A percentile compares a stretch with the other conserved stretches of the same genome.
Evolutionary conservation across 1,140 invertebrate species (phyloP).

Genomic region (fruit fly (Drosophila melanogaster)): Release_6_plus_ISO1_MT NT_037436.4:20183001-20183500

Average conservation of each 20-base stretch:
- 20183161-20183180: slow-evolving; percentile 47
- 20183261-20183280: slow-evolving; percentile 13
- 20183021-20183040: slow-evolving; percentile 70
- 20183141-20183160: slow-evolving; percentile 50
- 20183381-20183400: slow-evolving; percentile 61
- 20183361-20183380: slow-evolving; percentile 51
- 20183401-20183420: slow-evolving; percentile 7
- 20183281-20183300: slow-evolving; percentile 7
- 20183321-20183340: slow-evolving; percentile 45
- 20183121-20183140: slow-evolving; percentile 64
- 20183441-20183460: background rate
- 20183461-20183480: too few species aligned
- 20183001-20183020: slow-evolving; percentile 82
- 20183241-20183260: slow-evolving; percentile 32
- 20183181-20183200: slow-evolving; percentile 41
- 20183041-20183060: slow-evolving; percentile 3
- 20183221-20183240: slow-evolving; percentile 55
- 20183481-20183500: too few species aligned
- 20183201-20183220: slow-evolving; percentile 20
- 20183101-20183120: slow-evolving; percentile 56
- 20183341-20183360: slow-evolving; percentile 51
- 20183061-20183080: slow-evolving; percentile 19
- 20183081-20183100: slow-evolving; percentile 29
- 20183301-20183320: slow-evolving; percentile 4
- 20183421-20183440: background rate